Evolutionary conservation across 2,797 vertebrate species (phyloP).

Genomic region (Melanotaenia maccullochi): DNA sequence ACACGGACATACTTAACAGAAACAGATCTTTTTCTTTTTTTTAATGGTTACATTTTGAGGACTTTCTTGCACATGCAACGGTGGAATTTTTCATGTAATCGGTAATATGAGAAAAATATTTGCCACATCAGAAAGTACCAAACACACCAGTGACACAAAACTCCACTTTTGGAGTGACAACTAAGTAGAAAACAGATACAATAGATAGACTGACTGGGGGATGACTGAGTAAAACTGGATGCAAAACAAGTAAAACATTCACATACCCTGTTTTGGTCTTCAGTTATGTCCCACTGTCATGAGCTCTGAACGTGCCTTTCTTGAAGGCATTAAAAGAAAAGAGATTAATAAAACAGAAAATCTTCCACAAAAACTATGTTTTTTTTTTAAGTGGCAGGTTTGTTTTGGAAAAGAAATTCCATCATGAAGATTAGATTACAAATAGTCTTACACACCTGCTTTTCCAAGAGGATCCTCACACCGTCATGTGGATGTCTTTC

Average conservation of each 20-base stretch:
- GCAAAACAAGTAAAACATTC: neutral
- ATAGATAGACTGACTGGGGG: too few relatives aligned
- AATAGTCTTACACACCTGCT: conserved; percentile 46
- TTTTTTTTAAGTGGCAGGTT: neutral
- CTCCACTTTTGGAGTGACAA: neutral
- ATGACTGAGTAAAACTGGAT: neutral
- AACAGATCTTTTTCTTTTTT: neutral
- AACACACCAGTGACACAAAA: neutral
- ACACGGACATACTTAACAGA: neutral
- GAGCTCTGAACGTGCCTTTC: conserved; percentile 11
- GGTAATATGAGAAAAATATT: neutral
- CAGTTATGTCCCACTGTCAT: neutral
- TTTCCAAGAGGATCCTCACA: conserved; percentile 47
- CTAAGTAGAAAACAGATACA: neutral
- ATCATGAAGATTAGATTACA: neutral
- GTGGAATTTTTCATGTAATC: too few relatives aligned
- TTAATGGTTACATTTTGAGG: too few relatives aligned
- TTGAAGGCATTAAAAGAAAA: conserved; percentile 32
- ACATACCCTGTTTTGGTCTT: conserved; percentile 4
- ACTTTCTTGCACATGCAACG: too few relatives aligned
- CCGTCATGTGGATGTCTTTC: conserved; percentile 25
- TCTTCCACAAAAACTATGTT: neutral
- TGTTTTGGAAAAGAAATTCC: neutral
- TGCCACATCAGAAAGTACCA: neutral
- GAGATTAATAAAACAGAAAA: conserved; percentile 22